Percentiles rank a stretch among this genome's conserved stretches.
Conservation (phyloP, 1,140 invertebrate genomes). For the Protaetia brevitarsis region DNA sequence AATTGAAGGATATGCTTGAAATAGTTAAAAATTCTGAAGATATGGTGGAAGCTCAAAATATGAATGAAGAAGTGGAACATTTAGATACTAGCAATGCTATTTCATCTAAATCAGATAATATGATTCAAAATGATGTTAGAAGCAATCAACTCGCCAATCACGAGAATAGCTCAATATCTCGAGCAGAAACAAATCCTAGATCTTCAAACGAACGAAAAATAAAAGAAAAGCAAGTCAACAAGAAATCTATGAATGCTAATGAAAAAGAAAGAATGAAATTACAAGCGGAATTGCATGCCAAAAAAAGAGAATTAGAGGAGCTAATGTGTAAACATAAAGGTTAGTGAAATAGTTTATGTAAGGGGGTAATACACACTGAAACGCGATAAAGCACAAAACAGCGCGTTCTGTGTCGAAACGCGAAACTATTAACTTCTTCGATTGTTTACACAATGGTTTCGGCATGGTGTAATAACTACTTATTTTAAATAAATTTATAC, state of each 20-base stretch:
- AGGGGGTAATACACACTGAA: too few relatives aligned
- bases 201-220: conserved; percentile 28
- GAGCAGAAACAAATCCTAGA: conserved; percentile 16
- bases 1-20: conserved; percentile 47
- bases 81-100: conserved; percentile 37
- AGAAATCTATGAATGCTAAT: conserved; percentile 33
- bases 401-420: too few relatives aligned
- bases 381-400: too few relatives aligned
- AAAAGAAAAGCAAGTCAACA: conserved; percentile 42
- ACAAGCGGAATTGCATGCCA: conserved; percentile 45
- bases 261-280: conserved; percentile 38
- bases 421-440: too few relatives aligned
- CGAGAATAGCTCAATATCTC: conserved; percentile 20
- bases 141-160: conserved; percentile 32
- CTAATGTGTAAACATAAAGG: conserved; percentile 51
- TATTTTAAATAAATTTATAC: too few relatives aligned
- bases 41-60: conserved; percentile 24
- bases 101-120: conserved; percentile 42
- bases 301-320: conserved; percentile 48
- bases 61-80: conserved; percentile 24
- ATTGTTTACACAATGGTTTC: too few relatives aligned
- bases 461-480: too few relatives aligned
- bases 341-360: conserved; percentile 25
- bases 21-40: conserved; percentile 44
- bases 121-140: conserved; percentile 41